These are phyloP conservation scores for Gorilla gorilla DNA, from an alignment of 2,113 vertebrate species.

Conservation along the genomic window DNA sequence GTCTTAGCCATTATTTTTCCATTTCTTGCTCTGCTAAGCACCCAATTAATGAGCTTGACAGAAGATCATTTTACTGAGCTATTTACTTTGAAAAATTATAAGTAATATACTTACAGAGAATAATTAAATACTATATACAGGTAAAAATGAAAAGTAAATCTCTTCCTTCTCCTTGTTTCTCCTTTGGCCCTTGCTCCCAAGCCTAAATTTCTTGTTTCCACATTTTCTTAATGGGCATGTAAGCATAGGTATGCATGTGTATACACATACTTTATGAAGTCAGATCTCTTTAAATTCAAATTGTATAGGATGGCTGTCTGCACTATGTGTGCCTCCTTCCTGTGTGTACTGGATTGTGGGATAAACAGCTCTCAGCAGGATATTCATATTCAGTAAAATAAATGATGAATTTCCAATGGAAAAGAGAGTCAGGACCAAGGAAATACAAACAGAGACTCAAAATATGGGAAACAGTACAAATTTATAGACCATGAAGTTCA, in stretches of 20 bases:
- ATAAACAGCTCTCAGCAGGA: background rate
- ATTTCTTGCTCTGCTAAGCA: slow-evolving; percentile 41
- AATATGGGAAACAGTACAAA: background rate
- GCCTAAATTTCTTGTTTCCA: background rate
- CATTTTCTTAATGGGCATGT: background rate
- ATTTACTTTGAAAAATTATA: slow-evolving; percentile 55
- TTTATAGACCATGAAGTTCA: background rate
- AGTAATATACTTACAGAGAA: slow-evolving; percentile 33
- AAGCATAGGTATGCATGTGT: background rate
- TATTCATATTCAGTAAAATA: background rate
- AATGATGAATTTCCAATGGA: background rate
- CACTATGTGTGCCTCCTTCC: background rate
- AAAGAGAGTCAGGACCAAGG: background rate
- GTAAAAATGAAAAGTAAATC: background rate
- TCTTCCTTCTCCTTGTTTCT: background rate
- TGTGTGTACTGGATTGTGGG: background rate
- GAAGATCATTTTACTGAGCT: slow-evolving; percentile 27
- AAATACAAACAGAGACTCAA: background rate
- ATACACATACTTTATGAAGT: background rate
- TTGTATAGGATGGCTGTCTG: background rate
- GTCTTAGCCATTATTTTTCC: slow-evolving; percentile 17
- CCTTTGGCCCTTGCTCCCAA: background rate
- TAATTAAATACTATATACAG: background rate
- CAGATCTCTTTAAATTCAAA: background rate
- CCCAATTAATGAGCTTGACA: slow-evolving; percentile 17